Conservation (phyloP, 2,113 vertebrate genomes). For the Rana temporaria region DNA sequence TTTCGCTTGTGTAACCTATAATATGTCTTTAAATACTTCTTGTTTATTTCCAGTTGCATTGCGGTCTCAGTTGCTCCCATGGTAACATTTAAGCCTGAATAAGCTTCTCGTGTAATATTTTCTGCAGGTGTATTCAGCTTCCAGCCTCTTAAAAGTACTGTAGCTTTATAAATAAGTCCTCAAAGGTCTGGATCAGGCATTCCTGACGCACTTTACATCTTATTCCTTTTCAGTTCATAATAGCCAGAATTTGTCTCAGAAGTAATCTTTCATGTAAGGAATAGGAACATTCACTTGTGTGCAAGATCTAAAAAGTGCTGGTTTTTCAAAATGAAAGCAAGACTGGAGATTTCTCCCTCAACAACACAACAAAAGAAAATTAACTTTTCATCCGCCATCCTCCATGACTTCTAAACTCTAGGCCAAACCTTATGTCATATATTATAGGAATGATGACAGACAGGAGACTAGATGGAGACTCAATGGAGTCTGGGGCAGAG, state of each 20-base stretch:
- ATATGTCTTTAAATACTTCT: background rate
- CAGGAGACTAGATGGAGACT: too few species aligned
- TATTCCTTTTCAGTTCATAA: slow-evolving; percentile 26
- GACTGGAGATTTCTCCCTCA: too few species aligned
- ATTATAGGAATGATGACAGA: too few species aligned
- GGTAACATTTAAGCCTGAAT: slow-evolving; percentile 28
- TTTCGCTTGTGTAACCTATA: background rate
- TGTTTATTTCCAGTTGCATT: background rate
- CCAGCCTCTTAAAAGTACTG: slow-evolving; percentile 9
- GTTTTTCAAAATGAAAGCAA: too few species aligned
- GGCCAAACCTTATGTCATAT: too few species aligned
- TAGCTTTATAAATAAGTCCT: background rate
- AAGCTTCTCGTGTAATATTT: slow-evolving; percentile 20
- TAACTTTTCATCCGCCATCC: too few species aligned
- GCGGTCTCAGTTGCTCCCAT: slow-evolving; percentile 2
- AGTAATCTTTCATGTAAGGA: too few species aligned
- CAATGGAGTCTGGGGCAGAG: too few species aligned
- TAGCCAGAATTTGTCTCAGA: background rate
- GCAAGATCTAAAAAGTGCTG: too few species aligned
- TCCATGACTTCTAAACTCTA: too few species aligned
- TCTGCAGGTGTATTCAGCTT: slow-evolving; percentile 16
- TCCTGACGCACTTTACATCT: slow-evolving; percentile 5
- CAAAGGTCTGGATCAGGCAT: slow-evolving; percentile 35
- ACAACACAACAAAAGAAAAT: too few species aligned
- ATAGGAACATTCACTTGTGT: too few species aligned